A percentile compares a stretch with the other conserved stretches of the same genome.
Evolutionary conservation across 2,888 invertebrate species (phyloP).

Genomic region (Eristalis intricaria): DNA sequence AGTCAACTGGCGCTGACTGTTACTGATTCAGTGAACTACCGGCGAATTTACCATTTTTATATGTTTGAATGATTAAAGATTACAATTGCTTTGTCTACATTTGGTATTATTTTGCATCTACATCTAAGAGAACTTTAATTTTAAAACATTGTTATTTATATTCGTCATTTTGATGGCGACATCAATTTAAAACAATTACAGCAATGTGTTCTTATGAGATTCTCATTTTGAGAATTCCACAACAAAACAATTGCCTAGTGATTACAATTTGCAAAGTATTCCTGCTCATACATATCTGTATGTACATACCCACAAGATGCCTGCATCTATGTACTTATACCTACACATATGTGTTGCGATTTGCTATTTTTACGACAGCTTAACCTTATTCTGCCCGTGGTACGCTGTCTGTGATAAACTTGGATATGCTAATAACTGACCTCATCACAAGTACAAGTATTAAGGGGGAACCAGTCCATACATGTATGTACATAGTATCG

Average conservation of each 20-base stretch:
- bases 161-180: not conserved
- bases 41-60: too few relatives aligned
- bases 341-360: not conserved
- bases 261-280: not conserved
- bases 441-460: conserved; percentile 50
- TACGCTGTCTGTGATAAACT: conserved; percentile 40
- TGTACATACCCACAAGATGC: not conserved
- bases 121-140: too few relatives aligned
- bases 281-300: too few relatives aligned
- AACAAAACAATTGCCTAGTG: not conserved
- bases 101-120: too few relatives aligned
- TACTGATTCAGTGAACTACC: too few relatives aligned
- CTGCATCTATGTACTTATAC: not conserved
- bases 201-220: not conserved
- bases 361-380: conserved; percentile 21
- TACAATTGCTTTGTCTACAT: too few relatives aligned
- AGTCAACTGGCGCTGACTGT: too few relatives aligned
- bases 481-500: conserved; percentile 30
- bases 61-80: too few relatives aligned
- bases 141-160: not conserved
- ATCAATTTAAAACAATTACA: not conserved
- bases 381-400: conserved; percentile 38
- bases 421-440: conserved; percentile 67
- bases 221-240: not conserved
- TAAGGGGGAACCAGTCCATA: conserved; percentile 37